A percentile compares a stretch with the other conserved stretches of the same genome.
Evolutionary conservation across 2,888 invertebrate genomes (phyloP).

Genomic region (Oligia strigilis): DNA sequence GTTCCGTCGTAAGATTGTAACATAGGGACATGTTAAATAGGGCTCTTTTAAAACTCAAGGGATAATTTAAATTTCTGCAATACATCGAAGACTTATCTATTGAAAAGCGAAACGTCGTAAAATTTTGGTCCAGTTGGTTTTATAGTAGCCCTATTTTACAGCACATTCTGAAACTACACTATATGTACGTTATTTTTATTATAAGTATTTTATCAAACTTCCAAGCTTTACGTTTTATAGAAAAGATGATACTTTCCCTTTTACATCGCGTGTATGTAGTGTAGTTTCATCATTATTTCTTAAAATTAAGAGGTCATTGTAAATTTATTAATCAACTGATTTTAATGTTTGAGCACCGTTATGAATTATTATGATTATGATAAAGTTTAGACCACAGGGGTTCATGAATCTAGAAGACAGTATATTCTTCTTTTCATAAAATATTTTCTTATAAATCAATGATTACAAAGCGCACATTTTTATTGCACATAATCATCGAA

Average conservation of each 20-base stretch:
- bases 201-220: slow-evolving; percentile 18
- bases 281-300: slow-evolving; percentile 22
- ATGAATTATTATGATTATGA: slow-evolving; percentile 28
- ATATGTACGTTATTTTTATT: not conserved
- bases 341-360: slow-evolving; percentile 25
- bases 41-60: slow-evolving; percentile 17
- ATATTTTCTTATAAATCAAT: slow-evolving; percentile 1
- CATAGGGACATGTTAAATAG: slow-evolving; percentile 13
- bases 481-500: slow-evolving; percentile 32
- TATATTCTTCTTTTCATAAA: not conserved
- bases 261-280: slow-evolving; percentile 3
- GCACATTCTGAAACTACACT: slow-evolving; percentile 35
- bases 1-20: slow-evolving; percentile 4
- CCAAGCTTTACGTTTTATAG: not conserved
- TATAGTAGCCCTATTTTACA: slow-evolving; percentile 23
- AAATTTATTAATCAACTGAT: slow-evolving; percentile 27
- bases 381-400: slow-evolving; percentile 34
- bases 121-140: not conserved
- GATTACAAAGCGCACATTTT: slow-evolving; percentile 45
- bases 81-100: slow-evolving; percentile 6
- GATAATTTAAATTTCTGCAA: not conserved
- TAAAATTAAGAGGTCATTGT: slow-evolving; percentile 16
- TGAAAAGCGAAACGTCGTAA: not conserved
- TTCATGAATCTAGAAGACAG: slow-evolving; percentile 24
- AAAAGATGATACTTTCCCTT: not conserved